phyloP scores from a whole-genome alignment of 2,888 invertebrate species.

The Coecobrya sp. region DNA sequence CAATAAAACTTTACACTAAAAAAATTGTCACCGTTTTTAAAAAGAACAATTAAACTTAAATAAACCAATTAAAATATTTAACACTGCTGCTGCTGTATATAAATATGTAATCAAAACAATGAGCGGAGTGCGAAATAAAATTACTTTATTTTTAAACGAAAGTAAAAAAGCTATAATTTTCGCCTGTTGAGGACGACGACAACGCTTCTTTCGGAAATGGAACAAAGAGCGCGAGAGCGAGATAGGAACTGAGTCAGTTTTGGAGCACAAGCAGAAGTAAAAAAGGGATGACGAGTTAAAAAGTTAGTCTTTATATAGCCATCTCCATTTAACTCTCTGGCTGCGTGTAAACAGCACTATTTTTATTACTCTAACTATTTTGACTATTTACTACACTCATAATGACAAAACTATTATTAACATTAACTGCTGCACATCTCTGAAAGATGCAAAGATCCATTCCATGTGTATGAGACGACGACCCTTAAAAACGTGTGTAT shows the following conservation, averaged over 20 bases:
- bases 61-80: not conserved
- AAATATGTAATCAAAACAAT: no score
- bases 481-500: not conserved
- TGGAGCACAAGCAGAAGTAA: conserved; percentile 33
- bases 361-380: not conserved
- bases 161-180: no score
- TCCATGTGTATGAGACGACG: not conserved
- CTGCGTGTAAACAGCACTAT: not conserved
- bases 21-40: no score
- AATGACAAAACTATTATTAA: not conserved
- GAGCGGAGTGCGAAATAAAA: no score
- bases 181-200: no score
- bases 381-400: no score
- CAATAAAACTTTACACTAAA: no score
- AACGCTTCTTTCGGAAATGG: not conserved
- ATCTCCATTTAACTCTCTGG: conserved; percentile 2
- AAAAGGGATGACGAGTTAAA: conserved; percentile 66
- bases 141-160: no score
- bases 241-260: no score
- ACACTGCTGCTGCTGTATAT: no score
- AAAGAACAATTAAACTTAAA: no score
- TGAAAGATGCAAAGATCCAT: not conserved
- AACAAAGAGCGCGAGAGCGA: not conserved
- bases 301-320: conserved; percentile 68
- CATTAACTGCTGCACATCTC: no score